These are phyloP conservation scores for Gorsachius goisagi DNA, from an alignment of 2,113 vertebrate species.

Conservation along the genomic window DNA sequence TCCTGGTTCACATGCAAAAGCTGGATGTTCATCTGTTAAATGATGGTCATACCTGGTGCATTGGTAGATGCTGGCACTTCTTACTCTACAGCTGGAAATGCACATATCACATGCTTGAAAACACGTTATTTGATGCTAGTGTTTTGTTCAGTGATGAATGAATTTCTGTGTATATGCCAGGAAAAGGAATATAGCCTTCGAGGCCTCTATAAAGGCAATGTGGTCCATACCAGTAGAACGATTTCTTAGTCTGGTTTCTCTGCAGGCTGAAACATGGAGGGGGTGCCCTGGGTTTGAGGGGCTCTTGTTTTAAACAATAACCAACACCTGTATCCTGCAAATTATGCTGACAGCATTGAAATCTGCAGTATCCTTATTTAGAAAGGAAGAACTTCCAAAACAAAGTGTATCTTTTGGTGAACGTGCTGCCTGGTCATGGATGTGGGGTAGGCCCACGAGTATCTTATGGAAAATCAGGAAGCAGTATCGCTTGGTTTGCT, in stretches of 20 bases:
- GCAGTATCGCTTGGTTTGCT: neutral
- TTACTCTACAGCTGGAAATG: neutral
- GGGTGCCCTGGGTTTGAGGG: neutral
- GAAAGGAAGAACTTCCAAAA: neutral
- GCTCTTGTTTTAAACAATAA: neutral
- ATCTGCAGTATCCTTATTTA: neutral
- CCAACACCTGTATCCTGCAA: neutral
- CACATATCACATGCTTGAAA: neutral
- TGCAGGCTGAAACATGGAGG: neutral
- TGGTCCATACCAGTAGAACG: neutral
- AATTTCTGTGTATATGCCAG: neutral
- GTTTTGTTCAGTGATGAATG: neutral
- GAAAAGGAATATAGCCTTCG: neutral
- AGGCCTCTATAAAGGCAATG: neutral
- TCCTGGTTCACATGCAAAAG: fast-evolving
- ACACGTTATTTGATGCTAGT: neutral
- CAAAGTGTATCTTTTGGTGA: neutral
- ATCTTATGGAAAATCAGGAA: neutral
- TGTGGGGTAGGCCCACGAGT: neutral
- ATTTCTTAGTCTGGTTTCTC: neutral
- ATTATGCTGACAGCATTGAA: neutral
- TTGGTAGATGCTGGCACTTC: too few species aligned
- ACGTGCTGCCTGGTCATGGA: neutral
- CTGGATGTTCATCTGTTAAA: neutral
- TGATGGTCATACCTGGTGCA: neutral